Evolutionary conservation across 1,140 invertebrate species (phyloP).

Genomic region (Drosophila fuyamai): DNA sequence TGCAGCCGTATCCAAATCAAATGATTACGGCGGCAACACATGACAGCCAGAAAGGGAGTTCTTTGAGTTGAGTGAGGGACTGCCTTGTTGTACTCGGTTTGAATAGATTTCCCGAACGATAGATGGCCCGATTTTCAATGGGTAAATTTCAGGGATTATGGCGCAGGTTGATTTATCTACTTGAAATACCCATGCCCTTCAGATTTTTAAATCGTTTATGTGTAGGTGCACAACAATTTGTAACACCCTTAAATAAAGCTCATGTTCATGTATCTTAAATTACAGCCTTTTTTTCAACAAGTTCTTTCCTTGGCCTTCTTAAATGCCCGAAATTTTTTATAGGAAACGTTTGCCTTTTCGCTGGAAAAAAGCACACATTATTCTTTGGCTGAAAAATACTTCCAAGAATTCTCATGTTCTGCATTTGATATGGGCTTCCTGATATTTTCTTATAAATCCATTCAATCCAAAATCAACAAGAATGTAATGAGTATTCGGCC

Average conservation of each 20-base stretch:
- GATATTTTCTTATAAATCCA: constrained; percentile 20
- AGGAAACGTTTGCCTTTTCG: neutral
- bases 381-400: constrained; percentile 7
- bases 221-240: constrained; percentile 7
- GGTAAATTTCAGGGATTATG: constrained; percentile 18
- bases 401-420: constrained; percentile 26
- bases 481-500: constrained; percentile 35
- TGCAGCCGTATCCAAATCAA: constrained; percentile 59
- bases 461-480: constrained; percentile 30
- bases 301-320: neutral
- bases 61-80: too few species aligned
- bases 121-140: constrained; percentile 46
- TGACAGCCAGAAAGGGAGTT: constrained; percentile 48
- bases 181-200: constrained; percentile 5
- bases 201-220: constrained; percentile 2
- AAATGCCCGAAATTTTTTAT: neutral
- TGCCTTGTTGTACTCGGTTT: constrained; percentile 23
- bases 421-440: constrained; percentile 35
- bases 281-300: neutral
- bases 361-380: neutral
- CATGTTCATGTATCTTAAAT: constrained; percentile 3
- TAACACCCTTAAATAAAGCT: neutral
- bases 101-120: constrained; percentile 37
- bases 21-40: constrained; percentile 72
- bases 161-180: constrained; percentile 38